Evolutionary conservation across 2,888 invertebrate genomes (phyloP).

Genomic region (Artemia sp.): DNA sequence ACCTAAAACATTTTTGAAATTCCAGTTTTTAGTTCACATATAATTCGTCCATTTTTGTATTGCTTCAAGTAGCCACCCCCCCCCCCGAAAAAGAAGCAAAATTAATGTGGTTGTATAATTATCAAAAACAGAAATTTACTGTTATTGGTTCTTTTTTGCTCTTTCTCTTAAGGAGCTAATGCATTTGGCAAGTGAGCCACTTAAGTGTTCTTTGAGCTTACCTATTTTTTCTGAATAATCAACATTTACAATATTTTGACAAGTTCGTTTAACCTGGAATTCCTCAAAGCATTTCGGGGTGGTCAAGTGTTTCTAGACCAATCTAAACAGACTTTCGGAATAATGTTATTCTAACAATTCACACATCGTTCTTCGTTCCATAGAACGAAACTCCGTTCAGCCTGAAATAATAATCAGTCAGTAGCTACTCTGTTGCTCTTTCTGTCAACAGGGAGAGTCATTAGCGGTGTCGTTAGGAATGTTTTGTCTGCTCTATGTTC

Average conservation of each 20-base stretch:
- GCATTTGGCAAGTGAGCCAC: too few species aligned
- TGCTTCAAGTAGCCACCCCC: too few species aligned
- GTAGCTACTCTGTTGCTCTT: slow-evolving; percentile 8
- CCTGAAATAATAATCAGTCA: slow-evolving; percentile 14
- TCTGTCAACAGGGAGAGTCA: background rate
- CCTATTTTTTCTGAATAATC: too few species aligned
- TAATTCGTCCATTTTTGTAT: too few species aligned
- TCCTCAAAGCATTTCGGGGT: background rate
- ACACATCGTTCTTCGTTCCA: background rate
- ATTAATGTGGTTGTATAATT: too few species aligned
- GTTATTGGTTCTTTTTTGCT: too few species aligned
- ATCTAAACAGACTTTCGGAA: slow-evolving; percentile 12
- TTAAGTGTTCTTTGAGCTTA: too few species aligned
- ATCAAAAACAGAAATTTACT: too few species aligned
- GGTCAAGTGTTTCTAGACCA: slow-evolving; percentile 10
- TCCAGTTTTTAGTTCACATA: too few species aligned
- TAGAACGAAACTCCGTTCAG: background rate
- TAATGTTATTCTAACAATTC: slow-evolving; percentile 6
- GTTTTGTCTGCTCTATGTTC: background rate
- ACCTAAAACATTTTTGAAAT: too few species aligned
- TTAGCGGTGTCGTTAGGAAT: slow-evolving; percentile 14
- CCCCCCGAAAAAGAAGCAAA: too few species aligned
- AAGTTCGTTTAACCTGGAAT: background rate
- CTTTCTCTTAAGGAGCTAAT: too few species aligned
- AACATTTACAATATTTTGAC: slow-evolving; percentile 9